These are phyloP conservation scores for Synergus itoensis DNA, from an alignment of 2,888 invertebrate species.

Conservation along the genomic window DNA sequence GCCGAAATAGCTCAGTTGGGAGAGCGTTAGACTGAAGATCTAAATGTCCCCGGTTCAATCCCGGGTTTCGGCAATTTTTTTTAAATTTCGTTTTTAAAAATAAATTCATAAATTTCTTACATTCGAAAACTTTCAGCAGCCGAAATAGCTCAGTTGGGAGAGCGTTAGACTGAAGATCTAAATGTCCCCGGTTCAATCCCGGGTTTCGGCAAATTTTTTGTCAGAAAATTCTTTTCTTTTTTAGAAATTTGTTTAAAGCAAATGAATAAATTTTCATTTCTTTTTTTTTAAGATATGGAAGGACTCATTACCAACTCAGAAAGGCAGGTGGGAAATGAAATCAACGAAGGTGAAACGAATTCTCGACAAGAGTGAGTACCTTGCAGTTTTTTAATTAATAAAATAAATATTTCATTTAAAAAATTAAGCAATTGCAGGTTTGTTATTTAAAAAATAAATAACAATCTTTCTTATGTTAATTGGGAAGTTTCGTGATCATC, in stretches of 20 bases:
- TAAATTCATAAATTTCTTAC: too few species aligned
- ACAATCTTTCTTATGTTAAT: not conserved
- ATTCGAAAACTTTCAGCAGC: constrained; percentile 22
- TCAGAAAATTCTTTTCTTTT: not conserved
- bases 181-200: constrained; percentile 54
- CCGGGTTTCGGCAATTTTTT: constrained; percentile 1
- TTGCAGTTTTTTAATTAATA: not conserved
- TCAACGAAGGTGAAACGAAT: not conserved
- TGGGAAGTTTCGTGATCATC: not conserved
- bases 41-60: constrained; percentile 56
- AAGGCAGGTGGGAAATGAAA: not conserved
- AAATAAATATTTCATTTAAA: not conserved
- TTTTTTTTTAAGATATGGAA: constrained; percentile 15
- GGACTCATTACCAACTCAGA: not conserved
- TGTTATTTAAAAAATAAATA: too few species aligned
- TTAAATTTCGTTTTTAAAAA: too few species aligned
- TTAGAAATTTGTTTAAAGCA: not conserved
- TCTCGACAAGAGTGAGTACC: constrained; percentile 20
- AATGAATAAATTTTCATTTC: not conserved
- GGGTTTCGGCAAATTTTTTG: constrained; percentile 36
- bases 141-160: constrained; percentile 57
- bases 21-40: constrained; percentile 56
- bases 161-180: constrained; percentile 56
- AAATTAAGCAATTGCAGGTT: not conserved
- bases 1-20: constrained; percentile 57